Evolutionary conservation across 1,140 invertebrate species (phyloP), one percentile per base, ranked within the genome.

Genomic region (Brachionus paranguensis): DNA sequence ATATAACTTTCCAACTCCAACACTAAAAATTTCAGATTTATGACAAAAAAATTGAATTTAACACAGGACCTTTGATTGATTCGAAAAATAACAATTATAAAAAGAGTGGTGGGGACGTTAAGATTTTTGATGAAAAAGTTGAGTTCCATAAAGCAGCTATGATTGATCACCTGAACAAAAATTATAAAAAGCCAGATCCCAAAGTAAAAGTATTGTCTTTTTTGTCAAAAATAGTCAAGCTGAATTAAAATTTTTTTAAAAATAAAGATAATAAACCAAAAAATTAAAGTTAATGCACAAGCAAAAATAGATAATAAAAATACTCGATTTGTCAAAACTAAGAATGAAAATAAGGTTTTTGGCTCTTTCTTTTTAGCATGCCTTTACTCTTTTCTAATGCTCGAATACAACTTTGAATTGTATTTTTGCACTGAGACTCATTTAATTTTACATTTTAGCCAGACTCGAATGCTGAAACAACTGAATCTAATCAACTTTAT

Each of bases 41-140:
- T 78, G 37, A 78, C 74, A 27, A 78, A 78, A 78, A 78, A 55
- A 41, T 79, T 14, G 33, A 50, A 53, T 60, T 79, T 37, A 64
- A 79, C n/a, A 41, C 24, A 64, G 55, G 47, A 12, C 78, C 78
- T 8, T n/a, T 60, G 47, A 53, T 79, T 20, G 78, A 79, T 60
- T 17, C 43, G 8, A 55, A 53, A 53, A 79, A 60, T 64, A 33
- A 8, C 8, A 55, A 79, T 20, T 79, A 79, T 55, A 55, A 55
- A 64, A 79, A 79, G 47, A 33, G 17, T 29, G 45, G n/a, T 10
- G 78, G 78, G 11, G 14, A 79, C 8, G 20, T 79, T 11, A 79
- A 79, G 24, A 64, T 79, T n/a, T 53, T 55, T 43, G 37, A 55
- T 55, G 45, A 79, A 41, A 79, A 79, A 55, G 45, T 79, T 14